Conservation (phyloP, 1,140 invertebrate species). For the Centruroides sculpturatus region DNA sequence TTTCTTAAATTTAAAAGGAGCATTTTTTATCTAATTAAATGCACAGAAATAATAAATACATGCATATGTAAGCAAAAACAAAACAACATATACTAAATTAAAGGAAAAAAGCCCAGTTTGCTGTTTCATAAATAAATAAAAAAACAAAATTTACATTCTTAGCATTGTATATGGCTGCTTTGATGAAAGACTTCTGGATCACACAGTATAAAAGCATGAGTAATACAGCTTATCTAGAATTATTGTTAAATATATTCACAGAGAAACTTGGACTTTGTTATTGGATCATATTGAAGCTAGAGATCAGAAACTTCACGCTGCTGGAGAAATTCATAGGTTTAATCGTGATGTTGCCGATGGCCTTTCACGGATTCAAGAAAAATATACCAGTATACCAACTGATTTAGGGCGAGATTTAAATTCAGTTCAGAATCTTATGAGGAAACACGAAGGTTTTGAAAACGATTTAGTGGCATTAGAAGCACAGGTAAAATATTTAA, state of each 20-base stretch:
- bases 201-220: too few relatives aligned
- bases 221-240: too few relatives aligned
- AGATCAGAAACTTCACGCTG: slow-evolving; percentile 71
- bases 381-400: slow-evolving; percentile 59
- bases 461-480: slow-evolving; percentile 88
- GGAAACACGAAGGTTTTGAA: slow-evolving; percentile 86
- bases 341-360: slow-evolving; percentile 91
- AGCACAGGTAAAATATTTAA: slow-evolving; percentile 57
- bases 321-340: slow-evolving; percentile 91
- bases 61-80: too few relatives aligned
- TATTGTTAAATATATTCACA: slow-evolving; percentile 23
- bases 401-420: slow-evolving; percentile 77
- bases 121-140: not conserved
- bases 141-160: too few relatives aligned
- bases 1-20: too few relatives aligned
- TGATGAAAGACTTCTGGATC: too few relatives aligned
- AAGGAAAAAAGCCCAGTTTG: too few relatives aligned
- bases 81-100: too few relatives aligned
- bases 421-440: slow-evolving; percentile 62
- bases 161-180: too few relatives aligned
- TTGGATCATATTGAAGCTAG: slow-evolving; percentile 70
- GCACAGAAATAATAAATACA: too few relatives aligned
- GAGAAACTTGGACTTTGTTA: slow-evolving; percentile 73
- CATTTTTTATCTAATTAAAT: too few relatives aligned
- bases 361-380: slow-evolving; percentile 74